Base-by-base conservation (phyloP, 23 tunicate genomes). In the Clavelina lepadiformis region DNA sequence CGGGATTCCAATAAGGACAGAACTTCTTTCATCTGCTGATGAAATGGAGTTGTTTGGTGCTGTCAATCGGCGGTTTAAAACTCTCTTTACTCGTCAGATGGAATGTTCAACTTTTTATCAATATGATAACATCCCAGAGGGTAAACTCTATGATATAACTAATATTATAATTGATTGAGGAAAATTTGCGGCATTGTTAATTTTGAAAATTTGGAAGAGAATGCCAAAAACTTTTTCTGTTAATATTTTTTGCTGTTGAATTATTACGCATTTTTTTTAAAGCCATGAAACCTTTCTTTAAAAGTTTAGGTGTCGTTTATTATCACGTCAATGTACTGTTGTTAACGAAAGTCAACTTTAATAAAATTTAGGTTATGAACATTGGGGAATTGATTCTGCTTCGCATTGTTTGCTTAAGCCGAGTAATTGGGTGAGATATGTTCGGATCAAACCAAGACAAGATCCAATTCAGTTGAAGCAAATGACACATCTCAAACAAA, bases 1-100 rank as follows among this genome's bases (percentile, higher is more conserved):
- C 66, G 82, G 76, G 20, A 79, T 87, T 31, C 64, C 78, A 24
- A 56, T 87, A 33, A 68, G 81, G 18, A 44, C 86, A 3, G 82
- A 79, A 30, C 71, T 87, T 35, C 5, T 63, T 18, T 73, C 81
- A 3, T 79, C 86, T 23, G 96, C 96, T n/a, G 96, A 87, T 61
- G 96, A 87, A 60, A 87, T 87, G 96, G 96, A 87, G 35, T 53
- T 87, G 49, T 87, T 87, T 72, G 96, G 96, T 0, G 85, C 96
- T 8, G 85, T 87, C 1, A 87, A 78, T 44, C 72, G 96, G 6
- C 77, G 66, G 4, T 87, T 87, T 41, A 87, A 87, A 74, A 29
- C 52, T 1, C 64, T 87, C 7, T 80, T 73, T 67, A 87, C 73
- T 50, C 29, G 52, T 6, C 96, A 87, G 35, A 54, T 56, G 21